Evolutionary conservation across 2,888 invertebrate genomes (phyloP), one percentile per base, ranked within the genome.

Genomic region (Caenorhabditis imperialis): DNA sequence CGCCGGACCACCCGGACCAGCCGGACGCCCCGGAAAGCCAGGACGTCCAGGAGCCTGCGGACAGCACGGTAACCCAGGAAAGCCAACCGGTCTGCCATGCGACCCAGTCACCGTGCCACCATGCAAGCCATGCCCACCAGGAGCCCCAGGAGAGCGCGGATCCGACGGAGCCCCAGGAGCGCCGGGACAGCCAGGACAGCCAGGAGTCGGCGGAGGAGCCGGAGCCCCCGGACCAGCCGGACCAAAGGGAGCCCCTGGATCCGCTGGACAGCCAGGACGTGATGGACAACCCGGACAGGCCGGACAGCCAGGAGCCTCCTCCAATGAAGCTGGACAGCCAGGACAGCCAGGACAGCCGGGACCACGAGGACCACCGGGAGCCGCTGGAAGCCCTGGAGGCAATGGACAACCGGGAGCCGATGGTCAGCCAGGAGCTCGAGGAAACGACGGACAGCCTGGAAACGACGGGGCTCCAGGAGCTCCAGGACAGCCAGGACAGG

Each of bases 31-130:
- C 47, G 78, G 78, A 62, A 35, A 45, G 20, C 78, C 78, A 50
- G 78, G 78, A 76, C 33, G 55, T 10, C 76, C 78, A 35, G 78
- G 78, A 76, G 78, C 70, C 14, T 65, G 65, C 47, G 78, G 78
- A 71, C 50, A 70, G 22, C 74, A 65, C 18, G 78, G 78, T 60
- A 71, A 60, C 38, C 79, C 76, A 48, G 83, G 83, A 58, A 81
- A 78, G 62, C 79, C 81, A 23, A 75, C 76, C n/a, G 65, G 58
- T 18, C 61, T 72, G n/a, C 85, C 85, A 16, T 85, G 83, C 65
- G 83, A 85, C 33, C 82, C 82, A 38, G 76, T 75, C 47, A 85
- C 85, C 45, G 79, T 82, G 35, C 81, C 81, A 50, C 77, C 77
- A 60, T 78, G 81, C 73, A 76, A 76, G 48, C 84, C 81, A 40